Conservation (phyloP, 2,113 vertebrate genomes). For the Crotalus helleri region DNA sequence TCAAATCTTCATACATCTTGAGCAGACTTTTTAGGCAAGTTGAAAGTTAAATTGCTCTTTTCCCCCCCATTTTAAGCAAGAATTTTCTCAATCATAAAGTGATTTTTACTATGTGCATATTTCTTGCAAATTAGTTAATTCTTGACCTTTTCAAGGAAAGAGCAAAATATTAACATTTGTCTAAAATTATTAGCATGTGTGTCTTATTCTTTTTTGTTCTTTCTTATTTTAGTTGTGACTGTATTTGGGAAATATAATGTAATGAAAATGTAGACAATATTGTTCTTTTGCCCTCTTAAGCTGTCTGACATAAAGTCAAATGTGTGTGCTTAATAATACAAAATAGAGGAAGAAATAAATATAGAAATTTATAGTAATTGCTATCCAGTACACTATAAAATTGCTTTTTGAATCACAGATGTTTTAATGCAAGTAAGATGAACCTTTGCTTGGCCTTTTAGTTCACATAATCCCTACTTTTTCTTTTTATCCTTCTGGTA, state of each 20-base stretch:
- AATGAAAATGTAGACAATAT: slow-evolving; percentile 4
- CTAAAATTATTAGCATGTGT: slow-evolving; percentile 32
- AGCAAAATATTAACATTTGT: slow-evolving; percentile 28
- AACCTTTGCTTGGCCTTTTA: slow-evolving; percentile 31
- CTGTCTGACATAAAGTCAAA: not conserved
- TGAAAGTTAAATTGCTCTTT: slow-evolving; percentile 18
- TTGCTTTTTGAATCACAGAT: slow-evolving; percentile 36
- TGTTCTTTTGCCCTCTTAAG: slow-evolving; percentile 23
- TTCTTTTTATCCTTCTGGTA: slow-evolving; percentile 56
- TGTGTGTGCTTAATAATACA: slow-evolving; percentile 6
- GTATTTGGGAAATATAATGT: not conserved
- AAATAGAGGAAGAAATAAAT: slow-evolving; percentile 40
- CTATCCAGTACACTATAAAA: slow-evolving; percentile 39
- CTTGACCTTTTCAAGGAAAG: slow-evolving; percentile 13
- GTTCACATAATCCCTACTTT: slow-evolving; percentile 61
- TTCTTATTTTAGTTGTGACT: not conserved
- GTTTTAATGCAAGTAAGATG: slow-evolving; percentile 41
- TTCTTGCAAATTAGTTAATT: slow-evolving; percentile 27
- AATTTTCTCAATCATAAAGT: not conserved
- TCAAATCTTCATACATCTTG: not conserved
- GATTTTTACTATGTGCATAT: slow-evolving; percentile 3
- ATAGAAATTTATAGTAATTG: slow-evolving; percentile 58
- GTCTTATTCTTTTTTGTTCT: not conserved
- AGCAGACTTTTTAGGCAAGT: not conserved
- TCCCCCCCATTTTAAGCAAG: not conserved